Base-by-base conservation (phyloP, 37 sponge, comb jelly and placozoan genomes). In the Corticium candelabrum region DNA sequence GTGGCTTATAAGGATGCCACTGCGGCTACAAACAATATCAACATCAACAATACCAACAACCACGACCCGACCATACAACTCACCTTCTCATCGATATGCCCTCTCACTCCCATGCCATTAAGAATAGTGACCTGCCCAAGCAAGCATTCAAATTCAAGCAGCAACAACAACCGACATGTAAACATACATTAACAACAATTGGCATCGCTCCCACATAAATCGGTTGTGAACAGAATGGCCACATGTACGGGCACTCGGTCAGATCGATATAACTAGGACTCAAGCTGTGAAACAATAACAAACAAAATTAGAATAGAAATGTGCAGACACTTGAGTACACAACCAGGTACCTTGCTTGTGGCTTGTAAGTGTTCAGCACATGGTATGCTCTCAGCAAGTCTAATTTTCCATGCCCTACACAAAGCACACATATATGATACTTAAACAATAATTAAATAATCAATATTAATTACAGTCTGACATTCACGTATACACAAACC, bases 141-240 rank as follows among this genome's bases (percentile, higher is more conserved):
- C 29, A 34, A 69, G 36, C 34, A 0, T 21, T 5, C 56, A 43
- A n/a, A 43, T 43, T 43, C 5, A 11, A 21, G 11, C 56, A 43
- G 56, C 56, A 43, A 43, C 5, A 11, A 43, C 11, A 11, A 11
- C 11, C 5, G 11, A 21, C 11, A 38, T 35, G 27, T 0, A 3
- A 40, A 38, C 94, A 88, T 68, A 99, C 96, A 79, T 99, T 99
- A 40, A 99, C 85, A 41, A 82, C 82, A 7, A 92, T 78, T 67
- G 99, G 99, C 79, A 83, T 75, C 35, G 88, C 89, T 11, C 86
- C 85, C 88, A 90, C 82, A 84, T 95, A 99, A 37, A 99, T 83
- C 0, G 95, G 96, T 84, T 99, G 99, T 30, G 96, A 85, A 78
- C 99, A 95, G 84, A 90, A 91, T 3, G 99, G 99, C 99, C 99